Evolutionary conservation across 2,113 vertebrate species (phyloP).

Genomic region (Nibea coibor): DNA sequence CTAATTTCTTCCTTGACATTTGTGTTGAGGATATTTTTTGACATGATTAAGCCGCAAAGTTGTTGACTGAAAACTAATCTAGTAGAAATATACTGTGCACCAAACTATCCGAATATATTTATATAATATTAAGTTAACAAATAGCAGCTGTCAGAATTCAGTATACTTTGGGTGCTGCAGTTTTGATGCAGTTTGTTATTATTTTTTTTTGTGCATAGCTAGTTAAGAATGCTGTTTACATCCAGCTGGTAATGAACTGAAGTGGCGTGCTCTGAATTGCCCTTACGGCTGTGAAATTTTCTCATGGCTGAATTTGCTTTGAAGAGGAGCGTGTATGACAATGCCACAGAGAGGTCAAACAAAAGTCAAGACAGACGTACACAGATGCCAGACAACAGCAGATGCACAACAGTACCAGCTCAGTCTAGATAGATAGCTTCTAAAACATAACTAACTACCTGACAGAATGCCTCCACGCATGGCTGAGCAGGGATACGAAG

Average conservation of each 20-base stretch:
- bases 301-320: no score
- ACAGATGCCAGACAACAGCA: no score
- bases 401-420: conserved; percentile 16
- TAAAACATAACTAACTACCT: conserved; percentile 20
- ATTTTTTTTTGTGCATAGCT: not conserved
- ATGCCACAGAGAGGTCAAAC: conserved; percentile 20
- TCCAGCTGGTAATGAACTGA: not conserved
- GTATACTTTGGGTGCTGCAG: not conserved
- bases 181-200: not conserved
- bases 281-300: not conserved
- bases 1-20: conserved; percentile 24
- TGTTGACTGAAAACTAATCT: not conserved
- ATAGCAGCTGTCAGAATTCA: not conserved
- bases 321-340: not conserved
- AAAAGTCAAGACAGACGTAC: not conserved
- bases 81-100: not conserved
- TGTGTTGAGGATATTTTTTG: not conserved
- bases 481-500: conserved; percentile 41
- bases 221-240: not conserved
- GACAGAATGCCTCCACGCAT: conserved; percentile 50
- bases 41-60: not conserved
- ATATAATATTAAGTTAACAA: not conserved
- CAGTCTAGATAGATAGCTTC: conserved; percentile 32
- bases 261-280: not conserved
- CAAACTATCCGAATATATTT: not conserved